These are phyloP conservation scores for Pseudonaja textilis DNA, from an alignment of 2,113 vertebrate genomes.

Conservation along the genomic window DNA sequence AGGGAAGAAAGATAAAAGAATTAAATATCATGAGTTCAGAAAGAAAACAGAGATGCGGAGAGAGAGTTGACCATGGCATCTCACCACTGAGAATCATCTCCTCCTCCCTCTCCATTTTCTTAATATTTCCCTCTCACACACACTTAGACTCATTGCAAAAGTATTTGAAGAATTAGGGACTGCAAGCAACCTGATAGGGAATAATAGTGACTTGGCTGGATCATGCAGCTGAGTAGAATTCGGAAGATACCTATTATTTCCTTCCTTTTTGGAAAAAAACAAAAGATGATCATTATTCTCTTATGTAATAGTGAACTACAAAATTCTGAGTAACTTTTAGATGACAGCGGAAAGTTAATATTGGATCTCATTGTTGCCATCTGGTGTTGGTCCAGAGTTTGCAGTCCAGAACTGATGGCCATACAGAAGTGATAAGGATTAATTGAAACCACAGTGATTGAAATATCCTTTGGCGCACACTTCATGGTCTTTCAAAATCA, in stretches of 20 bases:
- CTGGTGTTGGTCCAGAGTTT: neutral
- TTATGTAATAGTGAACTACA: neutral
- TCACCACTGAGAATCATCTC: neutral
- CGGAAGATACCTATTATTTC: neutral
- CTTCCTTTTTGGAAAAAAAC: neutral
- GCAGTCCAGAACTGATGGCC: neutral
- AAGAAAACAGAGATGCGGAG: neutral
- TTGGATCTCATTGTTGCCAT: neutral
- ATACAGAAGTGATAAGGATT: neutral
- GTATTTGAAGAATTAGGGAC: neutral
- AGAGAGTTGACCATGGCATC: neutral
- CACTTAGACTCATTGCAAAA: neutral
- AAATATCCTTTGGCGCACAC: neutral
- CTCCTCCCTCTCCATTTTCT: too few species aligned
- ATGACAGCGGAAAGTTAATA: neutral
- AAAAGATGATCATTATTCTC: neutral
- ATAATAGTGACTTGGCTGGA: neutral
- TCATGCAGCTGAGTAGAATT: neutral
- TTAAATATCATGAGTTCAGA: neutral
- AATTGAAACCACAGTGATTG: neutral
- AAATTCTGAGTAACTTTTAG: neutral
- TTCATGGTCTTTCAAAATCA: neutral
- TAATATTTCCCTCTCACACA: neutral
- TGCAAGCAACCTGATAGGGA: neutral
- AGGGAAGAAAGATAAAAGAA: neutral